Evolutionary conservation across 2,888 invertebrate species (phyloP).

Genomic region (Agrilus biguttatus): DNA sequence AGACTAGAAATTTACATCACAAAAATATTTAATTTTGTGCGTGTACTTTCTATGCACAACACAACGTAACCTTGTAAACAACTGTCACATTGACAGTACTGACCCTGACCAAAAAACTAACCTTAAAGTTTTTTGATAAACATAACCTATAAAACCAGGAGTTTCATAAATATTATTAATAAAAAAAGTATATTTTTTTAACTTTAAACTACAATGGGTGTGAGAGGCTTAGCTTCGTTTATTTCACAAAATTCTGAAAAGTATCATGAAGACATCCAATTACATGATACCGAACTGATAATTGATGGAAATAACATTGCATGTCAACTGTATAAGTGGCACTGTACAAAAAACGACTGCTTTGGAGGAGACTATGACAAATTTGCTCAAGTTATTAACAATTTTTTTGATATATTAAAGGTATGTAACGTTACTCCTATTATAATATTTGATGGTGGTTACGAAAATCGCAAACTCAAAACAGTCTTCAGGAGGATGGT

Average conservation of each 20-base stretch:
- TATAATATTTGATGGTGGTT: constrained; percentile 70
- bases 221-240: constrained; percentile 71
- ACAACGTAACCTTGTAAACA: no score
- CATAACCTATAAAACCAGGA: no score
- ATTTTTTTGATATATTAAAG: constrained; percentile 54
- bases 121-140: no score
- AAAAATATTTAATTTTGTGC: background rate
- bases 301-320: constrained; percentile 71
- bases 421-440: constrained; percentile 58
- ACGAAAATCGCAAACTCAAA: constrained; percentile 53
- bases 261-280: constrained; percentile 46
- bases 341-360: constrained; percentile 47
- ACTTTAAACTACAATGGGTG: constrained; percentile 48
- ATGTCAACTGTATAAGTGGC: constrained; percentile 50
- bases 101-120: no score
- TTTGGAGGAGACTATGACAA: constrained; percentile 81
- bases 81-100: no score
- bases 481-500: constrained; percentile 46
- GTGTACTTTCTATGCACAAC: no score
- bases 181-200: background rate
- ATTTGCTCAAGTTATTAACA: constrained; percentile 45
- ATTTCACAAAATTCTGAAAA: constrained; percentile 49
- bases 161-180: background rate
- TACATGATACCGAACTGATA: constrained; percentile 55
- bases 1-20: background rate